phyloP scores from a whole-genome alignment of 1,140 invertebrate species.

The Zaprionus lachaisei region DNA sequence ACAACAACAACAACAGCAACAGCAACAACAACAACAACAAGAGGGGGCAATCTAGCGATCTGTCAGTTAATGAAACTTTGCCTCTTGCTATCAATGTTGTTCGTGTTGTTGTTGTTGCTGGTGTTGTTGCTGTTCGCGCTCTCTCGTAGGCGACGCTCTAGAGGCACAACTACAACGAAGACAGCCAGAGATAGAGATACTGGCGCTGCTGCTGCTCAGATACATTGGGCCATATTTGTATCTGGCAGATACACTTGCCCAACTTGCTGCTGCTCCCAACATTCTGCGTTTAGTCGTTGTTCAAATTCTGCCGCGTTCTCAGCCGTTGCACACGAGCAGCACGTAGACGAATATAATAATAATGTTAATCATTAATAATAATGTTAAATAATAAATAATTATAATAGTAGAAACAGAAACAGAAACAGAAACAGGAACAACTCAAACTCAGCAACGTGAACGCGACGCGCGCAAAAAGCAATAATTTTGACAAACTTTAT shows the following conservation, averaged over 20 bases:
- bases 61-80: conserved; percentile 44
- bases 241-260: conserved; percentile 40
- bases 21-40: conserved; percentile 14
- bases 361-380: not conserved
- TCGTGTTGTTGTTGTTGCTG: not conserved
- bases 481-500: not conserved
- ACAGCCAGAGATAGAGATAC: conserved; percentile 17
- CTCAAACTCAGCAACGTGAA: not conserved
- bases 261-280: conserved; percentile 18
- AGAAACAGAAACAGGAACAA: not conserved
- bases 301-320: conserved; percentile 11
- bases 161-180: conserved; percentile 25
- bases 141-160: conserved; percentile 7
- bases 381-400: not conserved
- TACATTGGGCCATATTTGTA: conserved; percentile 40
- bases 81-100: conserved; percentile 40
- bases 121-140: conserved; percentile 19
- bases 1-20: conserved; percentile 10
- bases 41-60: conserved; percentile 23
- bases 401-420: not conserved
- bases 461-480: not conserved
- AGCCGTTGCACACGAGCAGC: conserved; percentile 3
- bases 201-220: conserved; percentile 8
- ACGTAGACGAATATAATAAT: not conserved
- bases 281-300: conserved; percentile 29